phyloP scores from a whole-genome alignment of 2,888 invertebrate species.

The Pollenia amentaria region DNA sequence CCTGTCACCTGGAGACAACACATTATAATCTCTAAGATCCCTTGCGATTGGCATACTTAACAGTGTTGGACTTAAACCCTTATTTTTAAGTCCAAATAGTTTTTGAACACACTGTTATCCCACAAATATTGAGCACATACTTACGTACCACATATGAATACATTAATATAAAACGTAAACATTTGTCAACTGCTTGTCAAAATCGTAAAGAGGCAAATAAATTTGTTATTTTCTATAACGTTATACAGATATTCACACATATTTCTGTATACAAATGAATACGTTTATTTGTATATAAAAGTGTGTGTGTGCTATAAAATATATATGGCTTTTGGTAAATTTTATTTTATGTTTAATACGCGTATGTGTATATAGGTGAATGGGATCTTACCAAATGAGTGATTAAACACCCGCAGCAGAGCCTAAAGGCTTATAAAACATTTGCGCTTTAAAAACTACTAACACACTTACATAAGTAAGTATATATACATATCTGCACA shows the following conservation, averaged over 20 bases:
- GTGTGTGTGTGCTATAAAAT: constrained; percentile 20
- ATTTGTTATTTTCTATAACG: constrained; percentile 69
- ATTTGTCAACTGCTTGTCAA: constrained; percentile 82
- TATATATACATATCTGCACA: not conserved
- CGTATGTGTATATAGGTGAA: constrained; percentile 4
- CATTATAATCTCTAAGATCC: no score
- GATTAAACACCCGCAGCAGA: constrained; percentile 70
- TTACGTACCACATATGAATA: not conserved
- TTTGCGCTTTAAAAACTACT: constrained; percentile 19
- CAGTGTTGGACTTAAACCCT: no score
- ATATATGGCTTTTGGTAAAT: constrained; percentile 1
- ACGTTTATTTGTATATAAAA: not conserved
- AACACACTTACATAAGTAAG: constrained; percentile 10
- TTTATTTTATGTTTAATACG: constrained; percentile 26
- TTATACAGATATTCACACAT: not conserved
- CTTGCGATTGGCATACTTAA: no score
- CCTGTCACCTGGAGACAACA: no score
- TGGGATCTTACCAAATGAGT: constrained; percentile 50
- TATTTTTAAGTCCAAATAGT: no score
- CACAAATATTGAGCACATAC: not conserved
- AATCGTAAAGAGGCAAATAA: constrained; percentile 77
- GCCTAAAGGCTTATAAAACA: not conserved
- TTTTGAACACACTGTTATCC: not conserved
- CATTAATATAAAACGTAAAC: constrained; percentile 74
- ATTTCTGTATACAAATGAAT: not conserved